These are phyloP conservation scores for Chitala chitala DNA, from an alignment of 2,113 vertebrate species.

Conservation along the genomic window DNA sequence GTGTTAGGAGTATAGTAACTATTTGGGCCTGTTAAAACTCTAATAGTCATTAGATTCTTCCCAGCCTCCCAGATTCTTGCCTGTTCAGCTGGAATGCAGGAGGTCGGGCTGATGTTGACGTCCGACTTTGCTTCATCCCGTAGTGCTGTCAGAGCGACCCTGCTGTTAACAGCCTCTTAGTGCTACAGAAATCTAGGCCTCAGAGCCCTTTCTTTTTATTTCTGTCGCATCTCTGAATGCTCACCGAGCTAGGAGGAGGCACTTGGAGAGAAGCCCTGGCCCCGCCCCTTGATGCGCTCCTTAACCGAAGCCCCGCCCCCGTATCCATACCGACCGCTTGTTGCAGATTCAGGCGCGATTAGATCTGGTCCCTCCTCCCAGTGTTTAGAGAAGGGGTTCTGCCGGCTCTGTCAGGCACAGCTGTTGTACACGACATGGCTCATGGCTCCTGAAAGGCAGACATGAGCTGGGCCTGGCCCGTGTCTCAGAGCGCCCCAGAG, in stretches of 20 bases:
- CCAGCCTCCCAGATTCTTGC: slow-evolving; percentile 33
- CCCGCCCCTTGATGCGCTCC: not conserved
- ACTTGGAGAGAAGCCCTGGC: not conserved
- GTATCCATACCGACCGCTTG: not conserved
- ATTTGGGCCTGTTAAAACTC: slow-evolving; percentile 74
- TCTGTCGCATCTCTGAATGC: not conserved
- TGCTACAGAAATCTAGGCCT: not conserved
- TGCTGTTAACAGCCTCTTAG: too few species aligned
- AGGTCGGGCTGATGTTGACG: not conserved
- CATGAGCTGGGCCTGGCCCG: not conserved
- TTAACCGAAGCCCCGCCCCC: slow-evolving; percentile 4
- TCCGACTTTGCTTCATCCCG: too few species aligned
- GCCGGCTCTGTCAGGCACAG: slow-evolving; percentile 37
- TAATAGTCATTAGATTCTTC: slow-evolving; percentile 74
- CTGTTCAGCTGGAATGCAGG: not conserved
- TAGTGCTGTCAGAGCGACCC: not conserved
- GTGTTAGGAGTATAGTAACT: slow-evolving; percentile 57
- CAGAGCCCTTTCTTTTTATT: not conserved
- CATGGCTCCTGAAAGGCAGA: slow-evolving; percentile 36
- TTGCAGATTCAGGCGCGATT: slow-evolving; percentile 7
- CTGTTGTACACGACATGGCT: slow-evolving; percentile 50
- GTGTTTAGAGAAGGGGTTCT: slow-evolving; percentile 18
- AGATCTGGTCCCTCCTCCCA: slow-evolving; percentile 17
- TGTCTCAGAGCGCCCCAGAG: not conserved
- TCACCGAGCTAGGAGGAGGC: not conserved